Percentiles rank a stretch among this genome's conserved stretches.
These are phyloP conservation scores for Porphyrio hochstetteri DNA, from an alignment of 2,113 vertebrate genomes.

Conservation along the genomic window DNA sequence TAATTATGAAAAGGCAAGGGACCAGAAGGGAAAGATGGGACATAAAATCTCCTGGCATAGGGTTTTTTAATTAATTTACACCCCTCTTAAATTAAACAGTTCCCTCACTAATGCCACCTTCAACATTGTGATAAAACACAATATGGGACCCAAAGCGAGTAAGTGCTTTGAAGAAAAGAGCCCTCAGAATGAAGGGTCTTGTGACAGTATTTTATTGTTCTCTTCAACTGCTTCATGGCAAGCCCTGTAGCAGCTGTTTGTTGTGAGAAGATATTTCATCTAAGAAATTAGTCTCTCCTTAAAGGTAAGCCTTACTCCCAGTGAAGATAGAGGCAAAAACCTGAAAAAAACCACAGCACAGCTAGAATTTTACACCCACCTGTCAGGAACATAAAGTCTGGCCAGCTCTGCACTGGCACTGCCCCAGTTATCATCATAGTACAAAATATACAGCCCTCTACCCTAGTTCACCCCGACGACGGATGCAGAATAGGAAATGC, in stretches of 20 bases:
- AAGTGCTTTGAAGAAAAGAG: not conserved
- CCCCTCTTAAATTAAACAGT: not conserved
- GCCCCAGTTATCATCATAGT: not conserved
- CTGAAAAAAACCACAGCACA: not conserved
- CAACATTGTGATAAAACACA: not conserved
- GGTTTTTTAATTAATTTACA: not conserved
- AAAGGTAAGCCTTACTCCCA: not conserved
- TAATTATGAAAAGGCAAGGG: not conserved
- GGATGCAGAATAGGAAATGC: not conserved
- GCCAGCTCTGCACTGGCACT: not conserved
- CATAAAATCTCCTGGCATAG: not conserved
- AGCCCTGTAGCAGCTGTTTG: not conserved
- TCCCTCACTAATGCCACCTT: not conserved
- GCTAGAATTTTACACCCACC: not conserved
- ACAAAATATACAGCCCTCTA: not conserved
- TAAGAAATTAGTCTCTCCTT: not conserved
- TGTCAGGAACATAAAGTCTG: not conserved
- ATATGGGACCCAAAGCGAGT: not conserved
- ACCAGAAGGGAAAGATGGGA: not conserved
- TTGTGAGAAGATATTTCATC: not conserved
- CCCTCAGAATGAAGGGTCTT: not conserved
- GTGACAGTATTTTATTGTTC: too few species aligned
- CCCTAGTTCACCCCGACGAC: not conserved
- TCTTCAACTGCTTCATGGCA: not conserved
- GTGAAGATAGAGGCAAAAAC: not conserved